phyloP scores from a whole-genome alignment of 2,113 vertebrate species.

The Polyodon spathula region DNA sequence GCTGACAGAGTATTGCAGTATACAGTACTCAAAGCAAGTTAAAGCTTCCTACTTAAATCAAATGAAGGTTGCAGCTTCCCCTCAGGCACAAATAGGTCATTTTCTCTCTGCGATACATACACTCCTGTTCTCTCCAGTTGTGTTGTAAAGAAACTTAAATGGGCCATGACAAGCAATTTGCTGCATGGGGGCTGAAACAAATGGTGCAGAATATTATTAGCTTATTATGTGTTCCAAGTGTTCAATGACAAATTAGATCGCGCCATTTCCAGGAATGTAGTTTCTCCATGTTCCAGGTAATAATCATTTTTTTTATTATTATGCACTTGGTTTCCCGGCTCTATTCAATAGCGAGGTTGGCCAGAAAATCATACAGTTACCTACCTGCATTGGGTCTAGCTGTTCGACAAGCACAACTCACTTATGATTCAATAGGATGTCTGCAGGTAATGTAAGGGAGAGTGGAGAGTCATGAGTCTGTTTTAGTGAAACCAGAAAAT shows the following conservation, averaged over 20 bases:
- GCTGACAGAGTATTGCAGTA: no score
- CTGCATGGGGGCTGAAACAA: conserved; percentile 44
- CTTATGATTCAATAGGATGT: background rate
- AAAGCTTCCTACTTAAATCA: background rate
- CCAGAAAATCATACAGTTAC: background rate
- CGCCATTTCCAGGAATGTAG: conserved; percentile 22
- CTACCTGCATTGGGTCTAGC: no score
- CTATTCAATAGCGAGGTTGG: background rate
- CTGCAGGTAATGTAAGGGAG: background rate
- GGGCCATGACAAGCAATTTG: conserved; percentile 55
- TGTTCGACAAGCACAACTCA: background rate
- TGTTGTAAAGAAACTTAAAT: conserved; percentile 47
- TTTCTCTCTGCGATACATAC: background rate
- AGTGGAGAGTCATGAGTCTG: background rate
- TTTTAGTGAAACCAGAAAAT: no score
- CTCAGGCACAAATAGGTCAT: background rate
- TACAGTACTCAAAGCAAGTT: background rate
- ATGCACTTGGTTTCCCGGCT: conserved; percentile 13
- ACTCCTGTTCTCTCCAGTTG: conserved; percentile 23
- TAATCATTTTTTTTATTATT: conserved; percentile 19
- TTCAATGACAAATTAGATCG: conserved; percentile 34
- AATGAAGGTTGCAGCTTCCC: background rate
- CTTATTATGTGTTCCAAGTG: conserved; percentile 26
- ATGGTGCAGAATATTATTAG: conserved; percentile 39
- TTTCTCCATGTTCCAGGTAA: conserved; percentile 15